A percentile compares a stretch with the other conserved stretches of the same genome.
Conservation (phyloP, 2,888 invertebrate genomes). For the Eupelmus urozonus region DNA sequence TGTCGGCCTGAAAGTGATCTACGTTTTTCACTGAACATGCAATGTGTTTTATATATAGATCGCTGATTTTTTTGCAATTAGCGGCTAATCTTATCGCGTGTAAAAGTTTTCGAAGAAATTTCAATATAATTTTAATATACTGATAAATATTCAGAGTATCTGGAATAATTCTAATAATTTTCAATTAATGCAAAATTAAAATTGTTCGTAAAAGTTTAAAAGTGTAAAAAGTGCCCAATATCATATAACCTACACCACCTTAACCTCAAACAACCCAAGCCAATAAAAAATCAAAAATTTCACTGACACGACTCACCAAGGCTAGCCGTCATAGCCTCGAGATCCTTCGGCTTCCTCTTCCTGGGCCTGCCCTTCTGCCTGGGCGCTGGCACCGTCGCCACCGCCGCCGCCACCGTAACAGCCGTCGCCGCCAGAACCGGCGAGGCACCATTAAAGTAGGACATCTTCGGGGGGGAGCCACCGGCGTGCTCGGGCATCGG, state of each 20-base stretch:
- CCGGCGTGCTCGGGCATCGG: conserved; percentile 74
- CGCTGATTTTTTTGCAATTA: too few species aligned
- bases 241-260: too few species aligned
- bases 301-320: conserved; percentile 83
- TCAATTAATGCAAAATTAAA: too few species aligned
- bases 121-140: too few species aligned
- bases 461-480: conserved; percentile 76
- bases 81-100: too few species aligned
- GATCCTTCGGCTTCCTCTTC: conserved; percentile 94
- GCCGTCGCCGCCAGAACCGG: conserved; percentile 79
- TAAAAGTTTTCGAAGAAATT: too few species aligned
- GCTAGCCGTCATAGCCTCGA: conserved; percentile 90
- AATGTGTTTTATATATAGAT: too few species aligned
- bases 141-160: too few species aligned
- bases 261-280: too few species aligned
- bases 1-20: neutral
- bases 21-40: neutral
- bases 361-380: conserved; percentile 95
- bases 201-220: too few species aligned
- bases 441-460: conserved; percentile 80
- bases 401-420: conserved; percentile 77
- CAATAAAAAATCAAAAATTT: conserved; percentile 31
- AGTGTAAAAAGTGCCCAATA: too few species aligned
- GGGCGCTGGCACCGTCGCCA: conserved; percentile 80
- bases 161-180: too few species aligned